Evolutionary conservation across 1,140 invertebrate species (phyloP), one percentile per base, ranked within the genome.

Genomic region (Arion vulgaris): DNA sequence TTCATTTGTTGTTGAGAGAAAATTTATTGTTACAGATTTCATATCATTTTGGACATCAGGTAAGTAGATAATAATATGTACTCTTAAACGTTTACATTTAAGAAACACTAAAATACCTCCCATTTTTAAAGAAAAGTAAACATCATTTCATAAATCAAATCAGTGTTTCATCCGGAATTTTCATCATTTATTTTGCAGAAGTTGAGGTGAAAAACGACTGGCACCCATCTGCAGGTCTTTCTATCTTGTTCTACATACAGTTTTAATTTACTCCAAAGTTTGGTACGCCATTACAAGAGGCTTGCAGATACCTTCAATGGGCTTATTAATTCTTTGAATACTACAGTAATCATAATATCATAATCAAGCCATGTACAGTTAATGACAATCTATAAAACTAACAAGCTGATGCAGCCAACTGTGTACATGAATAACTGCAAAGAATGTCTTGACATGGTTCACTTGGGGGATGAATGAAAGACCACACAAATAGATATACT

Each of bases 151-250:
- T 76, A 23, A 17, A 38, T 17, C 19, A 45, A 49, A 39, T 19
- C 39, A 71, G 51, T 71, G 19, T 57, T 71, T 80, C 19, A 80
- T 71, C 41, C 11, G 68, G 38, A 49, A 49, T 71, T 80, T 80
- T 71, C 45, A 41, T 34, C 38, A 81, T 81, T 74, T 81, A 81
- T 81, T 81, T 81, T 81, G 38, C 80, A 81, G 80, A 81, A 72
- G 79, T 81, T 81, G 79, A 71, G 68, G 71, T 34, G 45, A 38
- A 57, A 51, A 51, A 32, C 34, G 41, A 71, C 78, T 71, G 13
- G 36, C 71, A 28, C 32, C 49, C 26, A 28, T 36, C 57, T 36
- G 15, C 69, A 57, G 39, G 71, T 69, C 69, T 81, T 73, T 81
- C 80, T 81, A 73, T 81, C 69, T 81, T 81, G 69, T 81, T 80